Evolutionary conservation across 2,113 vertebrate species (phyloP), one percentile per base, ranked within the genome.

Genomic region (Amphiprion ocellaris): DNA sequence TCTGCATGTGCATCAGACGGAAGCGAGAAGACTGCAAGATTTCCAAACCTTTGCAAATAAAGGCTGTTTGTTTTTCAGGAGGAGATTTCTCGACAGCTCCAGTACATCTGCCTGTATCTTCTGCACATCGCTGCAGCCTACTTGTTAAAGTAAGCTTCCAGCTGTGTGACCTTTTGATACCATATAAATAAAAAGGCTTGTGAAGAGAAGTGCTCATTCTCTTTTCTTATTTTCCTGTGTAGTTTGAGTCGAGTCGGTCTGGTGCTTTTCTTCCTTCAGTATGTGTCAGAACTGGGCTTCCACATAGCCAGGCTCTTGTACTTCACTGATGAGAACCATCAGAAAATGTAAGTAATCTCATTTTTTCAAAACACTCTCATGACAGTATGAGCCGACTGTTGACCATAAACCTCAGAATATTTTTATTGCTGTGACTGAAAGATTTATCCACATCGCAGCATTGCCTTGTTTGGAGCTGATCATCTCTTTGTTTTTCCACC

Each of bases 291-390:
- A 87, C 92, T 97, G 83, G 95, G 96, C 81, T 98, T 99, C 89
- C 97, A 99, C 88, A 92, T 96, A 53, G 97, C 98, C 1, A 95
- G 96, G 2, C 95, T 99, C 69, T 95, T 97, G 91, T 97, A 95
- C 94, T 98, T 99, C 37, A 96, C 96, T 0, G 97, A 99, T 0
- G 97, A 99, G 90, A 98, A 96, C 91, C 98, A 99, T 3, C 96
- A 97, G 92, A 99, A 97, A 93, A 95, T 98, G 98, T 98, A 90
- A 96, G 97, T 91, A 1, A n/a, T 44, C 17, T 37, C 21, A 16
- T 2, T 8, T 14, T 30, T 39, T 0, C 1, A 16, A 30, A 15
- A 49, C 6, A 4, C 49, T 19, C n/a, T 5, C 5, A 50, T 17
- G 16, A 26, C 26, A 26, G 26, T 19, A 19, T 41, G 9, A 10